Evolutionary conservation across 1,140 invertebrate species (phyloP).

Genomic region (Eriocheir sinensis): DNA sequence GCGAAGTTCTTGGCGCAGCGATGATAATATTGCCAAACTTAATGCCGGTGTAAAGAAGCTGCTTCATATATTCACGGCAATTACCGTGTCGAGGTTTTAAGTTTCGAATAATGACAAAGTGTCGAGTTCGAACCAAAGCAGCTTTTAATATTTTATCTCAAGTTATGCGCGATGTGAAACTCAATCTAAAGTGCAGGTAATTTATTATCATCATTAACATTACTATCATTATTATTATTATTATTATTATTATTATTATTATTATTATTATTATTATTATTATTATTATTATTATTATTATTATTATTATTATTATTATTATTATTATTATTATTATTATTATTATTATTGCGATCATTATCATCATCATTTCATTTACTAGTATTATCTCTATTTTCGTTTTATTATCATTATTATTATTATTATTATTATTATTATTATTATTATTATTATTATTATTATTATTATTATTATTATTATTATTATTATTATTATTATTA

Average conservation of each 20-base stretch:
- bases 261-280: conserved; percentile 1
- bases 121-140: too few species aligned
- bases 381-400: too few species aligned
- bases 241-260: background rate
- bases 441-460: too few species aligned
- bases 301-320: conserved; percentile 15
- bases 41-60: background rate
- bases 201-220: too few species aligned
- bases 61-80: too few species aligned
- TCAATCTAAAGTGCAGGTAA: too few species aligned
- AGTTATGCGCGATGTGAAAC: too few species aligned
- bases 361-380: background rate
- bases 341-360: background rate
- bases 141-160: too few species aligned
- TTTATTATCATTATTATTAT: background rate
- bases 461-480: background rate
- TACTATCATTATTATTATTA: too few species aligned
- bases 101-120: too few species aligned
- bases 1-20: background rate
- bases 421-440: background rate
- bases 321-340: background rate
- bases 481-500: background rate
- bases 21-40: conserved; percentile 1
- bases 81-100: too few species aligned
- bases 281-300: conserved; percentile 1